A percentile compares a stretch with the other conserved stretches of the same genome.
These are phyloP conservation scores for Sitta europaea DNA, from an alignment of 2,113 vertebrate species.

Conservation along the genomic window DNA sequence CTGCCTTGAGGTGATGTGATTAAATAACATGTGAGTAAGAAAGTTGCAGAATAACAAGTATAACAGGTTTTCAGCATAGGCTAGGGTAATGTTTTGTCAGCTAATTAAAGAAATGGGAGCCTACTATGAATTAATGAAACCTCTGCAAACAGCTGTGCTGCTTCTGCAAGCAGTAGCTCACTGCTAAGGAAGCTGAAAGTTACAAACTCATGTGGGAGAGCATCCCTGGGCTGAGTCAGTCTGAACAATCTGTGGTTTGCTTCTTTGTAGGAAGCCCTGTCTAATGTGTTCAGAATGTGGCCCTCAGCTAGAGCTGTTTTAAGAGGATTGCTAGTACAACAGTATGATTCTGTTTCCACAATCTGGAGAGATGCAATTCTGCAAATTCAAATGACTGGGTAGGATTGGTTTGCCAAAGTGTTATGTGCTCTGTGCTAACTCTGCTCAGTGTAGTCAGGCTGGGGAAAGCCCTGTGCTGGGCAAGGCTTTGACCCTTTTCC, in stretches of 20 bases:
- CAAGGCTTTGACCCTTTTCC: background rate
- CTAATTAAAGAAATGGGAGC: background rate
- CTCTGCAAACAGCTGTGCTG: background rate
- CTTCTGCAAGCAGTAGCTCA: background rate
- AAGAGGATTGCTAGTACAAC: background rate
- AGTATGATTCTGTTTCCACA: rapidly evolving
- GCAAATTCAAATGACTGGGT: background rate
- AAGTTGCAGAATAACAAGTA: background rate
- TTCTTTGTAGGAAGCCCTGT: background rate
- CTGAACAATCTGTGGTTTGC: background rate
- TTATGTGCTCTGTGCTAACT: rapidly evolving
- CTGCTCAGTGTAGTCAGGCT: background rate
- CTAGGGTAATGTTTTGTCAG: background rate
- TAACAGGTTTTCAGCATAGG: background rate
- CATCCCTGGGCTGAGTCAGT: background rate
- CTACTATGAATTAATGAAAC: background rate
- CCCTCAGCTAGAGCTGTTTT: background rate
- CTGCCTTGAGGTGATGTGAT: rapidly evolving
- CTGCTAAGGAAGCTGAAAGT: background rate
- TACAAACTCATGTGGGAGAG: background rate
- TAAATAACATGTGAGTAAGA: background rate
- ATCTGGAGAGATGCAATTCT: rapidly evolving
- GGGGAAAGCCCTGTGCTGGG: background rate
- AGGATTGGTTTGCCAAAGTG: background rate
- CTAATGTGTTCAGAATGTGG: background rate